These are phyloP conservation scores for Patella depressa DNA, from an alignment of 2,888 invertebrate genomes.

Conservation along the genomic window DNA sequence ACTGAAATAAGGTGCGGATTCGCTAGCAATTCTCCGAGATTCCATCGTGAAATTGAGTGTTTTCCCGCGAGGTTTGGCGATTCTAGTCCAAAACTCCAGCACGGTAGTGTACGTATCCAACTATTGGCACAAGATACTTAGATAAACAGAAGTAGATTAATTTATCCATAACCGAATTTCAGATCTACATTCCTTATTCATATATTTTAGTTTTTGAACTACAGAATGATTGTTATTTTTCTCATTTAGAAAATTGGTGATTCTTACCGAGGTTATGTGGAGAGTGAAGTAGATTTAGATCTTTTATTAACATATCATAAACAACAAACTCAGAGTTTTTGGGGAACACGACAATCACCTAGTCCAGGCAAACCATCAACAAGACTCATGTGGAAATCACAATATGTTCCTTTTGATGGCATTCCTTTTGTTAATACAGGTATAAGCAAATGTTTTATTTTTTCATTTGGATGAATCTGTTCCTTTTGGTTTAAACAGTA, in stretches of 20 bases:
- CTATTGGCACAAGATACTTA: no score
- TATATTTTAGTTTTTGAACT: background rate
- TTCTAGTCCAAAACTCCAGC: no score
- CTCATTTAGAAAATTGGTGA: slow-evolving; percentile 69
- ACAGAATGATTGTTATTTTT: background rate
- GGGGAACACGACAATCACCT: slow-evolving; percentile 71
- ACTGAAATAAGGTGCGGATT: no score
- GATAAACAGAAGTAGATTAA: no score
- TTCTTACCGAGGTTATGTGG: slow-evolving; percentile 70
- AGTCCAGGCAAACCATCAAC: slow-evolving; percentile 68
- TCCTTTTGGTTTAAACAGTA: no score
- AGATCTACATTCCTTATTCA: background rate
- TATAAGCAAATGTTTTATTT: slow-evolving; percentile 26
- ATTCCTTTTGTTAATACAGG: slow-evolving; percentile 71
- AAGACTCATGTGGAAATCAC: slow-evolving; percentile 71
- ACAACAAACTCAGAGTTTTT: slow-evolving; percentile 69
- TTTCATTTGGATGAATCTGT: no score
- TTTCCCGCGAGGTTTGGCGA: no score
- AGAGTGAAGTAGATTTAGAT: slow-evolving; percentile 68
- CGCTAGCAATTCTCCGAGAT: no score
- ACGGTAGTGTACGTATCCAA: no score
- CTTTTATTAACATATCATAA: slow-evolving; percentile 70
- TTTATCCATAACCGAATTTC: no score
- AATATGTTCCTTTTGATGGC: slow-evolving; percentile 71
- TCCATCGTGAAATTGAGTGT: no score